Evolutionary conservation across 2,888 invertebrate species (phyloP).

Genomic region (Epirrhoe alternata): DNA sequence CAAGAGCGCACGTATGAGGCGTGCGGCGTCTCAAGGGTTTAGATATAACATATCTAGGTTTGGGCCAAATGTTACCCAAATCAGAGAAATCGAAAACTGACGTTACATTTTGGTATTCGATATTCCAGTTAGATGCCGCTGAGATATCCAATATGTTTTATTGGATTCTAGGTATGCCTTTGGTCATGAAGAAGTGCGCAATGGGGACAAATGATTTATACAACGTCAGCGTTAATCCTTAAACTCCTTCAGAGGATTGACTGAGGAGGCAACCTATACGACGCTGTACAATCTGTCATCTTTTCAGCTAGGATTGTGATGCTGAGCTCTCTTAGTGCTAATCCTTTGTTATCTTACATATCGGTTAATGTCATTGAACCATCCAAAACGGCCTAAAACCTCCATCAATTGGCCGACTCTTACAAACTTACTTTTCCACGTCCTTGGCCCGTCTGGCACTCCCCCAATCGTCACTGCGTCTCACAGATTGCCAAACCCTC

Average conservation of each 20-base stretch:
- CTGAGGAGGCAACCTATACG: too few species aligned
- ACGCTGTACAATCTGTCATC: too few species aligned
- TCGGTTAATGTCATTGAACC: too few species aligned
- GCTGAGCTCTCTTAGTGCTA: too few species aligned
- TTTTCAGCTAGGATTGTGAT: too few species aligned
- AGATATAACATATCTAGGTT: neutral
- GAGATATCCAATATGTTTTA: neutral
- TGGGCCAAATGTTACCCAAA: neutral
- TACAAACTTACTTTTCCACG: constrained; percentile 14
- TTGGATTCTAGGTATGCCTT: neutral
- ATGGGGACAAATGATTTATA: too few species aligned
- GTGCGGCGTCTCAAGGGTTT: neutral
- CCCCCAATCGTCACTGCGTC: constrained; percentile 31
- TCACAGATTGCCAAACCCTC: constrained; percentile 32
- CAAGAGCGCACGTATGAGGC: neutral
- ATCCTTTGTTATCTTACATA: too few species aligned
- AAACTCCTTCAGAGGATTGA: too few species aligned
- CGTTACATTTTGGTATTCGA: neutral
- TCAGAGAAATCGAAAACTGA: neutral
- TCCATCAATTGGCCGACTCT: neutral
- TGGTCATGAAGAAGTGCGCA: too few species aligned
- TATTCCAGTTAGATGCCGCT: neutral
- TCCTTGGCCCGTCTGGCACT: constrained; percentile 42
- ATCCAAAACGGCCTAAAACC: neutral
- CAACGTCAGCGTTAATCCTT: too few species aligned